Evolutionary conservation across 2,888 invertebrate genomes (phyloP).

Genomic region (Tromatobia lineatoria): DNA sequence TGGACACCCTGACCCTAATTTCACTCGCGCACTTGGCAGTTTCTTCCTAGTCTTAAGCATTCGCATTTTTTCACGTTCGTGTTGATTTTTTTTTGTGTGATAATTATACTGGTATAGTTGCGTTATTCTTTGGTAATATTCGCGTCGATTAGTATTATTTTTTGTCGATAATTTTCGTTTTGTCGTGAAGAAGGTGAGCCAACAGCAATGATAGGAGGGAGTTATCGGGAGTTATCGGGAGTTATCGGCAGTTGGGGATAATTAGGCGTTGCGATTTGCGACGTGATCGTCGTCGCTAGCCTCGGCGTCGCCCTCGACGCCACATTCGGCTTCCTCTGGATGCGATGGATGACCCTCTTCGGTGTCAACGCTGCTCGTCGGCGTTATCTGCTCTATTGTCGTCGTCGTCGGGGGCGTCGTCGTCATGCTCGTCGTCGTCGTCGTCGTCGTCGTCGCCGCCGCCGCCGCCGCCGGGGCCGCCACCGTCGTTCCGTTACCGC

Average conservation of each 20-base stretch:
- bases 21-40: conserved; percentile 36
- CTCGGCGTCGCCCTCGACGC: conserved; percentile 87
- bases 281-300: conserved; percentile 86
- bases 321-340: conserved; percentile 87
- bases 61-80: conserved; percentile 11
- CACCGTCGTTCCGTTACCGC: conserved; percentile 81
- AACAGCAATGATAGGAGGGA: too few species aligned
- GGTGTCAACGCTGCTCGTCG: conserved; percentile 88
- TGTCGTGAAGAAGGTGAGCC: conserved; percentile 27
- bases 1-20: conserved; percentile 6
- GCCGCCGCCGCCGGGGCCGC: conserved; percentile 82
- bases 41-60: conserved; percentile 7
- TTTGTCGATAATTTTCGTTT: conserved; percentile 10
- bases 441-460: conserved; percentile 81
- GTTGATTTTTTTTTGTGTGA: conserved; percentile 26
- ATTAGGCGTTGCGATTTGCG: conserved; percentile 73
- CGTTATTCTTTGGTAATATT: conserved; percentile 41
- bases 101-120: conserved; percentile 51
- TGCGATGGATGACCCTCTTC: conserved; percentile 86
- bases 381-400: conserved; percentile 86
- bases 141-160: conserved; percentile 33
- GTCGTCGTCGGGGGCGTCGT: conserved; percentile 83
- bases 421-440: conserved; percentile 81
- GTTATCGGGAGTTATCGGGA: too few species aligned
- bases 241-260: conserved; percentile 57